Percentiles rank a stretch among this genome's conserved stretches.
Evolutionary conservation across 2,888 invertebrate genomes (phyloP).

Genomic region (Salticus scenicus): DNA sequence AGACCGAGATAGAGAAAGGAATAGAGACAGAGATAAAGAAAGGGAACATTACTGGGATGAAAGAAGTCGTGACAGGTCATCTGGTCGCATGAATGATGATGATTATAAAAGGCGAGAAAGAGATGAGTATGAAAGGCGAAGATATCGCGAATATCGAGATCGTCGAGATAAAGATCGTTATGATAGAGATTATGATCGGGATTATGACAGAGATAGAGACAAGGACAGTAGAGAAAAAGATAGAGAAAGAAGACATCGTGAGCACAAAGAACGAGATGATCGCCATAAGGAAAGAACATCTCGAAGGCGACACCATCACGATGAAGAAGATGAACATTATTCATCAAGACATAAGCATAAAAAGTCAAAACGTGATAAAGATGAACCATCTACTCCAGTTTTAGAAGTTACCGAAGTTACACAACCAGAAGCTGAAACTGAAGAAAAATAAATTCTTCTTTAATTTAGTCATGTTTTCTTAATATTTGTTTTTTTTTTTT

Average conservation of each 20-base stretch:
- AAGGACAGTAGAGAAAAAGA: constrained; percentile 32
- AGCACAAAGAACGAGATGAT: constrained; percentile 50
- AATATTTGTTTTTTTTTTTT: background rate
- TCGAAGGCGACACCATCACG: constrained; percentile 54
- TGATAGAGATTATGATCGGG: constrained; percentile 60
- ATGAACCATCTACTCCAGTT: constrained; percentile 41
- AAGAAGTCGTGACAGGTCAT: constrained; percentile 29
- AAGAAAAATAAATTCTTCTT: constrained; percentile 40
- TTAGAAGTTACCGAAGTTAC: constrained; percentile 41
- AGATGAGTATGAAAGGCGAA: constrained; percentile 59
- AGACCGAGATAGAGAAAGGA: constrained; percentile 39
- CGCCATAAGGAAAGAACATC: constrained; percentile 58
- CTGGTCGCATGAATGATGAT: constrained; percentile 46
- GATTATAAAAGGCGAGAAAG: constrained; percentile 60
- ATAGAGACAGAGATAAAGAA: constrained; percentile 54
- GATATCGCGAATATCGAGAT: constrained; percentile 50
- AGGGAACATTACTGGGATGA: constrained; percentile 63
- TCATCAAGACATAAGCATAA: constrained; percentile 71
- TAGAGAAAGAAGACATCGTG: constrained; percentile 61
- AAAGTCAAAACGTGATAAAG: constrained; percentile 70
- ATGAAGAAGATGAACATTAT: constrained; percentile 62
- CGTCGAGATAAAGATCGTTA: constrained; percentile 45
- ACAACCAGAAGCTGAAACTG: constrained; percentile 37
- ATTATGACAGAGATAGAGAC: constrained; percentile 51
- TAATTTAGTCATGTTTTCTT: background rate